These are phyloP conservation scores for Drosophila sordidula DNA, from an alignment of 2,888 invertebrate species.

Conservation along the genomic window DNA sequence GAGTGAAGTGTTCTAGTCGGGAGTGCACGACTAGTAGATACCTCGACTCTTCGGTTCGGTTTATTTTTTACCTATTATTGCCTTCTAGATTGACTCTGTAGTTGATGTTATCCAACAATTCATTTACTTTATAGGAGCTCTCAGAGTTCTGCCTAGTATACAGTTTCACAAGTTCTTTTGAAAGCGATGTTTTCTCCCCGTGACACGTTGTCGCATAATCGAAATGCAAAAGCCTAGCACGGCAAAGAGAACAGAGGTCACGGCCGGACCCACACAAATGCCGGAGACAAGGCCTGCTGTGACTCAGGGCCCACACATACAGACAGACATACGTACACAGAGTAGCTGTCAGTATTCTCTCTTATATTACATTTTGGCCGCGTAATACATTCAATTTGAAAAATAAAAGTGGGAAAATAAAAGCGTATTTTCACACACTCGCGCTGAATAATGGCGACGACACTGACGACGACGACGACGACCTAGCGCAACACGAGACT, in stretches of 20 bases:
- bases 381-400: slow-evolving; percentile 62
- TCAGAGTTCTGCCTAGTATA: no score
- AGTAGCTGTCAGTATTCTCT: slow-evolving; percentile 17
- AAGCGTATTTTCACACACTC: slow-evolving; percentile 71
- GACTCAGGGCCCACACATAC: slow-evolving; percentile 18
- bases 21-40: not conserved
- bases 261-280: slow-evolving; percentile 26
- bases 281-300: slow-evolving; percentile 19
- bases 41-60: not conserved
- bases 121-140: no score
- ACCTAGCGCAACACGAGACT: slow-evolving; percentile 24
- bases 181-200: no score
- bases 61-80: no score
- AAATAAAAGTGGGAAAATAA: slow-evolving; percentile 78
- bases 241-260: slow-evolving; percentile 28
- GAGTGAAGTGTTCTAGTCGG: not conserved
- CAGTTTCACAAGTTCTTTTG: no score
- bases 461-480: slow-evolving; percentile 16
- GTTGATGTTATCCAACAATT: no score
- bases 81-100: no score
- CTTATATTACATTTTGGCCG: slow-evolving; percentile 27
- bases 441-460: slow-evolving; percentile 53
- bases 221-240: not conserved
- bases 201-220: no score
- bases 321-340: not conserved